Conservation (phyloP, 2,113 vertebrate genomes). For the Opisthocomus hoazin region DNA sequence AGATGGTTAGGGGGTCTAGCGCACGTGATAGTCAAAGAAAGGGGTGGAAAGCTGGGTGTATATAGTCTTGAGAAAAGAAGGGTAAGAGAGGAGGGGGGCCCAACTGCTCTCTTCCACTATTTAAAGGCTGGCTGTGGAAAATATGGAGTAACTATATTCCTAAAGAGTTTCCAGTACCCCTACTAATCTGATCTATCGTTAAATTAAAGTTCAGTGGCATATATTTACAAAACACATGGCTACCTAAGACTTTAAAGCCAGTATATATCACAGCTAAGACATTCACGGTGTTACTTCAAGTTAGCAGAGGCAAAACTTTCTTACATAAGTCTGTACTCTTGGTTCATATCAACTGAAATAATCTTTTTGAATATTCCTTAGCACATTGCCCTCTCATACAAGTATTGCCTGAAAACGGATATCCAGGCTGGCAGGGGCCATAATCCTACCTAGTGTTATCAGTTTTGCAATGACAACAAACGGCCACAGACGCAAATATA, state of each 20-base stretch:
- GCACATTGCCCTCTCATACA: neutral
- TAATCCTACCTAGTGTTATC: accelerated
- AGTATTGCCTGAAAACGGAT: neutral
- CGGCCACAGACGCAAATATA: accelerated
- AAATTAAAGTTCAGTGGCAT: neutral
- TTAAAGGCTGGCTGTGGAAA: neutral
- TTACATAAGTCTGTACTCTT: neutral
- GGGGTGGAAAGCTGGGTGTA: neutral
- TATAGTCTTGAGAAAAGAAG: neutral
- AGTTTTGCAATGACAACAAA: neutral
- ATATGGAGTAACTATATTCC: neutral
- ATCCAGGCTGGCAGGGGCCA: neutral
- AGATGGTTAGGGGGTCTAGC: accelerated
- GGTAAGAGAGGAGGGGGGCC: neutral
- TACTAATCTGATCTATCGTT: neutral
- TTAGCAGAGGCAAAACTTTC: neutral
- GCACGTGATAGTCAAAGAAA: neutral
- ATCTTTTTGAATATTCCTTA: neutral
- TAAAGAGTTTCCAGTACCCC: neutral
- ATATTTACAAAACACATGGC: neutral
- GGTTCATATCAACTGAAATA: neutral
- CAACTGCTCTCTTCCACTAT: neutral
- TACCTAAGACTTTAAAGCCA: neutral
- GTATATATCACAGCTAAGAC: neutral
- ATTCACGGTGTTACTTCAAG: neutral